phyloP scores from a whole-genome alignment of 2,797 vertebrate species.

The Neomorphus geoffroyi region DNA sequence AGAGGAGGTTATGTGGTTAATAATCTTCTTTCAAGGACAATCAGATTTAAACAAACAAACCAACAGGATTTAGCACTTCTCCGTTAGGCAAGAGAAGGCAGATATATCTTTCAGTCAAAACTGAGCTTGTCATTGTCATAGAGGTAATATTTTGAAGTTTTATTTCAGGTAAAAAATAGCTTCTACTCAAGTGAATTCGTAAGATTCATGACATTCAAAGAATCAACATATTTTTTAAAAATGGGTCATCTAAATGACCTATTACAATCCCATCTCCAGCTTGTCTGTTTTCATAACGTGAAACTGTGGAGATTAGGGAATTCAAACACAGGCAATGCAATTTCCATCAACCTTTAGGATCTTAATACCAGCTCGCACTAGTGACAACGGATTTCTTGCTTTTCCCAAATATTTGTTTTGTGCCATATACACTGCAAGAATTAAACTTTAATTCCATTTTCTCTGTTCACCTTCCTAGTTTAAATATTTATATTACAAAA shows the following conservation, averaged over 20 bases:
- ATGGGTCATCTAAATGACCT: background rate
- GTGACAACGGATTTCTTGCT: rapidly evolving
- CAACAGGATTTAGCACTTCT: background rate
- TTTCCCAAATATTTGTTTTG: background rate
- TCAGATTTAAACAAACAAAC: background rate
- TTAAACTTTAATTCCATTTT: background rate
- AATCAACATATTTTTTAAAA: background rate
- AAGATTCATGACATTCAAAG: background rate
- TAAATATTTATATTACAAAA: background rate
- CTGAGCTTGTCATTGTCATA: background rate
- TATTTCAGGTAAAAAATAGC: background rate
- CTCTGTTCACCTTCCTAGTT: background rate
- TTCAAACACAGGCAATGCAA: background rate
- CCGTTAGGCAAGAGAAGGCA: background rate
- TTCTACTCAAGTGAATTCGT: background rate
- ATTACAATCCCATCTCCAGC: background rate
- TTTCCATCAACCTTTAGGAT: background rate
- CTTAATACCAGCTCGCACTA: background rate
- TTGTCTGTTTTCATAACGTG: background rate
- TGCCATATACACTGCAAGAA: background rate
- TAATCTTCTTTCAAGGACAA: background rate
- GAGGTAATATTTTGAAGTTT: background rate
- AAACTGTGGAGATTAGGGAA: background rate
- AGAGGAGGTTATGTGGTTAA: background rate
- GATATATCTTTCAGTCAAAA: background rate